Percentiles rank a stretch among this genome's conserved stretches.
phyloP scores from a whole-genome alignment of 2,888 invertebrate genomes.

The Odontocerum albicorne region DNA sequence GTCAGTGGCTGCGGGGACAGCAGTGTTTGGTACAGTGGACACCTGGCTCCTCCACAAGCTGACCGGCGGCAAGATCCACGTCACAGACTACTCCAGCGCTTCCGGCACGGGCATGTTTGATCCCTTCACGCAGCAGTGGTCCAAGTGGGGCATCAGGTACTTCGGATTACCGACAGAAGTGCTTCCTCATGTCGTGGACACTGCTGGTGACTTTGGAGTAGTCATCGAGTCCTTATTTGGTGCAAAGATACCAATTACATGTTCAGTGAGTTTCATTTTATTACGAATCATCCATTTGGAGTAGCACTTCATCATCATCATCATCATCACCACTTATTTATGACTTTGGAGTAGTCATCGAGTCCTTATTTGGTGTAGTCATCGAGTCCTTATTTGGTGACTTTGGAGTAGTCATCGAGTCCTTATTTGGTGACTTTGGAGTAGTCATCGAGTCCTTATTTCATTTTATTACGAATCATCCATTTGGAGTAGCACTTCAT shows the following conservation, averaged over 20 bases:
- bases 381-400: too few species aligned
- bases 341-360: background rate
- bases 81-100: conserved; percentile 89
- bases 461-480: background rate
- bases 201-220: conserved; percentile 72
- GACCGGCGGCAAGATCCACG: conserved; percentile 63
- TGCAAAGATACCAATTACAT: conserved; percentile 72
- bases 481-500: background rate
- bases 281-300: background rate
- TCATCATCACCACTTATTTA: background rate
- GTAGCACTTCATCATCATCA: background rate
- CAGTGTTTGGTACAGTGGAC: conserved; percentile 86
- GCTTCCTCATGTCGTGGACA: conserved; percentile 80
- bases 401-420: background rate
- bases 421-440: background rate
- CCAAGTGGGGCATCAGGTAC: conserved; percentile 67
- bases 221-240: conserved; percentile 72
- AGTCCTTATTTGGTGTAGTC: background rate
- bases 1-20: conserved; percentile 64
- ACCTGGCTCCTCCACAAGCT: conserved; percentile 91
- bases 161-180: conserved; percentile 74
- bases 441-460: background rate
- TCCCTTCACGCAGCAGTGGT: conserved; percentile 89
- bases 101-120: conserved; percentile 93
- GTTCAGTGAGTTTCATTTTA: conserved; percentile 62